phyloP scores from a whole-genome alignment of 2,888 invertebrate genomes.

The Mesochorus sp. region DNA sequence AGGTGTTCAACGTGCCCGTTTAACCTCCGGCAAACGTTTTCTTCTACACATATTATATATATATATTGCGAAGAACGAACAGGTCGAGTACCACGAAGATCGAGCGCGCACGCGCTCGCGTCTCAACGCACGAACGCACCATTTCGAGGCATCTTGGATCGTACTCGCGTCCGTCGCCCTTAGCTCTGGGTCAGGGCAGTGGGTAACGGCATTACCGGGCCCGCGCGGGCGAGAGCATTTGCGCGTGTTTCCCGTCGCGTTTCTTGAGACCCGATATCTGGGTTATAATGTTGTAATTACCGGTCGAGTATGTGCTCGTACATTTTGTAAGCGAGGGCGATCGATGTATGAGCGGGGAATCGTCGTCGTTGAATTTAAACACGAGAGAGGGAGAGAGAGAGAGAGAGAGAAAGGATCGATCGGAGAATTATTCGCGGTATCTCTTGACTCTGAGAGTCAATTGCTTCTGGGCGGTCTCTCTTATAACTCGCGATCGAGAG shows the following conservation, averaged over 20 bases:
- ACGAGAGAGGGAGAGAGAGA: not conserved
- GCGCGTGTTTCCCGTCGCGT: conserved; percentile 18
- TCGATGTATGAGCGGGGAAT: conserved; percentile 3
- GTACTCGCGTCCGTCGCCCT: conserved; percentile 72
- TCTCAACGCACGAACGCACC: conserved; percentile 63
- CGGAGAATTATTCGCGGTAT: conserved; percentile 21
- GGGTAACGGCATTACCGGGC: conserved; percentile 76
- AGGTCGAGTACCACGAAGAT: conserved; percentile 32
- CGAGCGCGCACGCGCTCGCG: not conserved
- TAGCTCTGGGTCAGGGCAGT: conserved; percentile 80
- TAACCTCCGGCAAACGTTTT: not conserved
- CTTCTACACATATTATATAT: not conserved
- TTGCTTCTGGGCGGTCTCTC: conserved; percentile 45
- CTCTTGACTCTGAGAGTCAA: conserved; percentile 18
- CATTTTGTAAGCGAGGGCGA: conserved; percentile 35
- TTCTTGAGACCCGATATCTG: conserved; percentile 71
- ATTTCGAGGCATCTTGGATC: conserved; percentile 71
- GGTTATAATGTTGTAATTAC: conserved; percentile 77
- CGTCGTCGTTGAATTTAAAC: conserved; percentile 11
- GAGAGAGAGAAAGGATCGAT: conserved; percentile 7
- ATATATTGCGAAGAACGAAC: conserved; percentile 5
- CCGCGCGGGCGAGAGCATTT: conserved; percentile 41
- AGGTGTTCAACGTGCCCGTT: not conserved
- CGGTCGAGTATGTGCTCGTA: conserved; percentile 31
- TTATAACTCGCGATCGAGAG: conserved; percentile 20